Base-by-base conservation (phyloP, 2,113 vertebrate genomes). In the Ciconia boyciana region DNA sequence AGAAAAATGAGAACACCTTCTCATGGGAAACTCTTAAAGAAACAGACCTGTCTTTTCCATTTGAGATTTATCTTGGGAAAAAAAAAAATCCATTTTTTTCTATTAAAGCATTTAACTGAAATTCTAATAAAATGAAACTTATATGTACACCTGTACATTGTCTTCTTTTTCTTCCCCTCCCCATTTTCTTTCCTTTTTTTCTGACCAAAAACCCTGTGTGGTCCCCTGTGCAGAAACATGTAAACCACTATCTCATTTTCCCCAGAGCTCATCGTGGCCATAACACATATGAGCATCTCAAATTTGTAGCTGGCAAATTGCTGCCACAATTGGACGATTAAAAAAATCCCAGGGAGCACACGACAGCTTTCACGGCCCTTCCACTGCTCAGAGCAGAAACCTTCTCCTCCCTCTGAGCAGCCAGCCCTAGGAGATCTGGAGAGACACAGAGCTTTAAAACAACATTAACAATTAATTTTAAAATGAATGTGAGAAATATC, bases 401-500 rank as follows among this genome's bases (percentile, higher is more conserved):
- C 10, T 83, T 28, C 68, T 70, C 21, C 24, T 21, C 19, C 14
- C 49, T 66, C 26, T 0, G 1, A 78, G 28, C 41, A 78, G 34
- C n/a, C 76, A 55, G 70, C 24, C 17, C 52, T 31, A 60, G 26
- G 18, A 44, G 15, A 74, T 4, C 1, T 2, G 46, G 31, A 80
- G 65, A 62, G 36, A 52, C 16, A 6, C 0, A 0, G n/a, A 55
- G 11, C 72, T 81, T 76, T 39, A 68, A 86, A 91, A 32, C 11
- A 28, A 65, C 9, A 44, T 22, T 18, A 66, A 26, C 28, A 7
- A 24, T 31, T 39, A 55, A 16, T 32, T 81, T 75, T 54, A 36
- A 64, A 68, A 46, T 6, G 2, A 64, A 25, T 1, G 2, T 3
- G 26, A 61, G 39, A 68, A 72, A 64, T 1, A 2, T 7, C 2